Conservation (phyloP, 53 echinoderm and acorn worm species). For the Temnopleurus reevesii region DNA sequence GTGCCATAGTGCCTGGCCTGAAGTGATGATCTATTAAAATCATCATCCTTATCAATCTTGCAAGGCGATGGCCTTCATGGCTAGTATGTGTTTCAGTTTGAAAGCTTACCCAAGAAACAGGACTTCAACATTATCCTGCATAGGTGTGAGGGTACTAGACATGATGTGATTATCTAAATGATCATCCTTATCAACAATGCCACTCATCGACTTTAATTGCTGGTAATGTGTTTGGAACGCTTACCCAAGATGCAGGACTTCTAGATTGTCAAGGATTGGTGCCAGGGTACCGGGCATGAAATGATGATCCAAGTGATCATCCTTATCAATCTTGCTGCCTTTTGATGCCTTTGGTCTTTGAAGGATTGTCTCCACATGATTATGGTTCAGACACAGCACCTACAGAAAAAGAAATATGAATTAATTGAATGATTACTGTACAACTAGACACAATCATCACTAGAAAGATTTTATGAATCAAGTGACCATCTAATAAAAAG, state of each 20-base stretch:
- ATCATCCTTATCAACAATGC: conserved; percentile 34
- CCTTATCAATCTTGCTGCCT: conserved; percentile 64
- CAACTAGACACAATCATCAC: no score
- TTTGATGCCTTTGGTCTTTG: conserved; percentile 78
- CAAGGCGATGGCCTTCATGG: neutral
- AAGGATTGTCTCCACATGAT: conserved; percentile 89
- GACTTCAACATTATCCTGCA: conserved; percentile 88
- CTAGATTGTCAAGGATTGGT: conserved; percentile 93
- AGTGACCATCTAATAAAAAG: no score
- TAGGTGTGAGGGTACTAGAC: conserved; percentile 70
- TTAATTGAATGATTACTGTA: neutral
- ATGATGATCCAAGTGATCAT: conserved; percentile 65
- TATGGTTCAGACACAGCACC: conserved; percentile 85
- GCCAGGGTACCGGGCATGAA: conserved; percentile 75
- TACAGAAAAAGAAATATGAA: neutral
- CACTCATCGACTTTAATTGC: no score
- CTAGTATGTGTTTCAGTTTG: neutral
- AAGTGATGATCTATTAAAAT: no score
- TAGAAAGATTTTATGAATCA: no score
- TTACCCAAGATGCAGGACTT: conserved; percentile 97
- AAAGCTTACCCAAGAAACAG: conserved; percentile 82
- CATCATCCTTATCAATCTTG: no score
- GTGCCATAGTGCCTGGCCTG: no score
- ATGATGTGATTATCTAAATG: conserved; percentile 51
- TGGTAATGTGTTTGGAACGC: neutral